Evolutionary conservation across 1,140 invertebrate species (phyloP), one percentile per base, ranked within the genome.

Genomic region (Argopecten irradians): DNA sequence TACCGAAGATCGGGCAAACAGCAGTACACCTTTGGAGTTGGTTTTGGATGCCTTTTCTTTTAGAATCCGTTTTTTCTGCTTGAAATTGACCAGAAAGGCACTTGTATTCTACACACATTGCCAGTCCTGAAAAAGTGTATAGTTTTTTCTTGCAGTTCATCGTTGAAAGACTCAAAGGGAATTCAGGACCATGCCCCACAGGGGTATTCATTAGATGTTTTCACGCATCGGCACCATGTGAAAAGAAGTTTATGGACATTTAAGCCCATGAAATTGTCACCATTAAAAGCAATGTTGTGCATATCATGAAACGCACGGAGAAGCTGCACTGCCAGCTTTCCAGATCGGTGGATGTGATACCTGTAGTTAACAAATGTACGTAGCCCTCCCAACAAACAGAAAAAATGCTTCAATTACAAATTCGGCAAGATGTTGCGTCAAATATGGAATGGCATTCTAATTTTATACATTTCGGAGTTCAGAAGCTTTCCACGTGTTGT

Each of bases 201-300:
- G 34, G 9, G 87, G 82, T 1, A 82, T 39, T 39, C 82, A 88
- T 13, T 13, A n/a, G n/a, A n/a, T n/a, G n/a, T 46, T n/a, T 84
- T 55, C 16, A 88, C 87, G 82, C 39, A 88, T 0, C 16, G n/a
- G 14, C 11, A 43, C 41, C 39, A 88, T 83, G 16, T 90, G 87
- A 11, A 85, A 28, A 88, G 35, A 43, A n/a, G n/a, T n/a, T 87
- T 88, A 32, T 88, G 87, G 5, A 87, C 87, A 87, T 90, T 88
- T n/a, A 90, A 34, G 39, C 85, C 86, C 39, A 85, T 84, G 28
- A 87, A 87, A 34, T 82, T 83, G 8, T 86, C 39, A 11, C 88
- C n/a, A 85, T 55, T 88, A n/a, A 87, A n/a, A 90, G 46, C 39
- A 11, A n/a, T n/a, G 7, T 39, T 86, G 34, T 32, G 86, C 82